These are phyloP conservation scores for Drosophila saltans DNA, from an alignment of 1,140 invertebrate genomes.

Conservation along the genomic window DNA sequence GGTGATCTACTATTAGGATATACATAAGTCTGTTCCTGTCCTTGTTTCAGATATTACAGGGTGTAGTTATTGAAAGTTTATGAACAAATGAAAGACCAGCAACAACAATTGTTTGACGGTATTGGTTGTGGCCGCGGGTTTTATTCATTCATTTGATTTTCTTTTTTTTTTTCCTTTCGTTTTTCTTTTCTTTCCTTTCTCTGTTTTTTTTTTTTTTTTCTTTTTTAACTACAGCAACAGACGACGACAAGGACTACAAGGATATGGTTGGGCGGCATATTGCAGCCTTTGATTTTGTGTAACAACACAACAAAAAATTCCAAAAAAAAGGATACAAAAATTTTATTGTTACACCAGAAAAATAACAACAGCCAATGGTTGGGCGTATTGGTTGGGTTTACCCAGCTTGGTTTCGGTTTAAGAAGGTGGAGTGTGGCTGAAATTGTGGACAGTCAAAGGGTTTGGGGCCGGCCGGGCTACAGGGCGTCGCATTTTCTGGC, in stretches of 20 bases:
- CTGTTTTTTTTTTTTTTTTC: conserved; percentile 29
- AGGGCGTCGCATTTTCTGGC: conserved; percentile 75
- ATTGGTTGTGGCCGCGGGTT: conserved; percentile 59
- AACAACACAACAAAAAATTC: neutral
- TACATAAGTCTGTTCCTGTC: neutral
- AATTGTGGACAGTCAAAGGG: neutral
- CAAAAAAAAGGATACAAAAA: conserved; percentile 48
- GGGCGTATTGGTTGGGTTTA: conserved; percentile 5
- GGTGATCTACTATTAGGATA: too few relatives aligned
- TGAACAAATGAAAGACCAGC: conserved; percentile 33
- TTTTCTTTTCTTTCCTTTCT: conserved; percentile 2
- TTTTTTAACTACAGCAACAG: conserved; percentile 60
- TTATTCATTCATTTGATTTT: conserved; percentile 15
- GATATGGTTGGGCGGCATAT: conserved; percentile 65
- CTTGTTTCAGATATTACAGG: conserved; percentile 17
- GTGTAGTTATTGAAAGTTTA: conserved; percentile 74
- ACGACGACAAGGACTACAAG: conserved; percentile 33
- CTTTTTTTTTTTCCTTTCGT: conserved; percentile 9
- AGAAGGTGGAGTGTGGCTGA: neutral
- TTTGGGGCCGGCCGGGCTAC: conserved; percentile 32
- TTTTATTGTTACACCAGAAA: conserved; percentile 80
- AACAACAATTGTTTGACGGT: conserved; percentile 67
- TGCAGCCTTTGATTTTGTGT: conserved; percentile 74
- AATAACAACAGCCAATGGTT: conserved; percentile 65
- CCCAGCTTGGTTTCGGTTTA: conserved; percentile 4